These are phyloP conservation scores for Dufourea novaeangliae DNA, from an alignment of 1,140 invertebrate genomes.

Conservation along the genomic window DNA sequence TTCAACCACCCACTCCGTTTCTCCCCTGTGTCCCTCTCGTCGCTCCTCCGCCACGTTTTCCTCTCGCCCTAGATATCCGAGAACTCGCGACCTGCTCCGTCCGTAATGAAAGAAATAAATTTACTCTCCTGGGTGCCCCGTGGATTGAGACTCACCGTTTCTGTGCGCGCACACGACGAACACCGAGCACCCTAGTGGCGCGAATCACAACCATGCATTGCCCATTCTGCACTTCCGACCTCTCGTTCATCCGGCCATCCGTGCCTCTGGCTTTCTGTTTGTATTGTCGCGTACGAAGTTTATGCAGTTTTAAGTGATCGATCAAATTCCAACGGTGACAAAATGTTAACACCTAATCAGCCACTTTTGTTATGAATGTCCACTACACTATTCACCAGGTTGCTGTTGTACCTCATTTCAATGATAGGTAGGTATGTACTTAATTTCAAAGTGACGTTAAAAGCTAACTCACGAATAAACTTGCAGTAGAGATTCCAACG, in stretches of 20 bases:
- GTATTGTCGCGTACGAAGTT: background rate
- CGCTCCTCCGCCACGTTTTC: constrained; percentile 3
- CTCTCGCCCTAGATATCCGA: constrained; percentile 76
- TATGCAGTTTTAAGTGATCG: no score
- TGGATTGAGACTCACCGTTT: constrained; percentile 68
- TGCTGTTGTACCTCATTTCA: no score
- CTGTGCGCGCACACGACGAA: constrained; percentile 43
- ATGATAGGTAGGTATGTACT: no score
- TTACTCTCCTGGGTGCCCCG: constrained; percentile 73
- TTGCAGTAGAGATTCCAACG: no score
- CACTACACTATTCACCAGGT: no score
- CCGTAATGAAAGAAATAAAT: constrained; percentile 83
- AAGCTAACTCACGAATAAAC: no score
- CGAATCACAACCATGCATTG: constrained; percentile 14
- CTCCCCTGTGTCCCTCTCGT: constrained; percentile 32
- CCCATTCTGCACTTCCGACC: background rate
- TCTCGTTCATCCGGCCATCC: background rate
- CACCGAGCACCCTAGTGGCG: constrained; percentile 26
- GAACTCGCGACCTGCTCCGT: constrained; percentile 80
- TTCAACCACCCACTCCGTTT: constrained; percentile 38
- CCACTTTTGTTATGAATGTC: no score
- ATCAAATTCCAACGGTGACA: no score
- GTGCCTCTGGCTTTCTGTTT: background rate
- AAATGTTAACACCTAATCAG: no score
- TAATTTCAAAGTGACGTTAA: no score